Percentiles rank a stretch among this genome's conserved stretches.
Evolutionary conservation across 53 echinoderm and acorn worm species (phyloP).

Genomic region (Hippasteria phrygiana): DNA sequence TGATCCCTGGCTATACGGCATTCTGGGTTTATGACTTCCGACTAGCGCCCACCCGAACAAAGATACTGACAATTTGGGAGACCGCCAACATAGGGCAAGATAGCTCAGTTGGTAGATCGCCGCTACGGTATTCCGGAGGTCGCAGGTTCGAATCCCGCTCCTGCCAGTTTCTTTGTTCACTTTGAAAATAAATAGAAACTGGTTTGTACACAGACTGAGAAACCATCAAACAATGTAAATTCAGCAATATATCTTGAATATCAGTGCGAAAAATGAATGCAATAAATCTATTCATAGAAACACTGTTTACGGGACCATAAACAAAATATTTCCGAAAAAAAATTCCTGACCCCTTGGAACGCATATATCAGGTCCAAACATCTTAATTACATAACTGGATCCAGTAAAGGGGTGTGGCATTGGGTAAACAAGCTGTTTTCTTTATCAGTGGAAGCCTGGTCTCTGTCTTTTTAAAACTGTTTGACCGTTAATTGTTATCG

Average conservation of each 20-base stretch:
- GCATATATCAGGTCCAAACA: background rate
- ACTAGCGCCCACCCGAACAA: no score
- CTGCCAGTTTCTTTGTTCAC: no score
- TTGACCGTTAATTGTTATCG: constrained; percentile 2
- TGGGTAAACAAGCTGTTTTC: background rate
- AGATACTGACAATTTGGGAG: no score
- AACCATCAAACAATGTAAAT: background rate
- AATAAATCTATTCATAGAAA: constrained; percentile 1
- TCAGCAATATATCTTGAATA: background rate
- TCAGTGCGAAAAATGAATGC: background rate
- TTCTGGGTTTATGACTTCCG: no score
- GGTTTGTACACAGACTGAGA: no score
- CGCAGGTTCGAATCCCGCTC: no score
- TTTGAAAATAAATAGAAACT: no score
- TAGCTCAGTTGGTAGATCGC: no score
- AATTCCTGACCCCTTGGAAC: background rate
- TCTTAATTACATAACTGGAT: constrained; percentile 41
- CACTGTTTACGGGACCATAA: background rate
- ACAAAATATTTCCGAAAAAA: constrained; percentile 18
- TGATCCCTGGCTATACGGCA: no score
- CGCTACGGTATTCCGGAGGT: no score
- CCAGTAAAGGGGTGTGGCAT: background rate
- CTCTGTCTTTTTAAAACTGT: background rate
- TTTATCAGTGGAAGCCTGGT: background rate
- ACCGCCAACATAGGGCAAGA: no score